phyloP scores from a whole-genome alignment of 2,888 invertebrate genomes.

The Cordilura impudica region DNA sequence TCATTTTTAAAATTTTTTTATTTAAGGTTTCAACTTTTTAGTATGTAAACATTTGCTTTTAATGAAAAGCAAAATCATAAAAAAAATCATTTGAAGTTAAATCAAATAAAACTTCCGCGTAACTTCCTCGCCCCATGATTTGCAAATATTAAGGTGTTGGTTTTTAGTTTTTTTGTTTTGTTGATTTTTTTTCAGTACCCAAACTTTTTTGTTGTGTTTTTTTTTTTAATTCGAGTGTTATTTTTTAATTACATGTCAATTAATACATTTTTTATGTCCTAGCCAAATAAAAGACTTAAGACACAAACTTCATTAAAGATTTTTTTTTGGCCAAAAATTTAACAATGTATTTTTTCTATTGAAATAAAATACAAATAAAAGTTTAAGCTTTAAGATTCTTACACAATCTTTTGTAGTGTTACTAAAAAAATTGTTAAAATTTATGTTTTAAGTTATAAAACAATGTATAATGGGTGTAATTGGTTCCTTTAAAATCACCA shows the following conservation, averaged over 20 bases:
- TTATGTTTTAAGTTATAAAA: no score
- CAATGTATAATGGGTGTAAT: no score
- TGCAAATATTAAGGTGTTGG: conserved; percentile 46
- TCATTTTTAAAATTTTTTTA: conserved; percentile 24
- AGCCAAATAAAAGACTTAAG: conserved; percentile 28
- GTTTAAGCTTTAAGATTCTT: no score
- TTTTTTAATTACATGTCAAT: conserved; percentile 28
- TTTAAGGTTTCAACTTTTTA: no score
- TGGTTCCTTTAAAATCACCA: no score
- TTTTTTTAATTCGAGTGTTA: background rate
- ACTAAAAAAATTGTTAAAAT: no score
- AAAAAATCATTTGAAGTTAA: conserved; percentile 26
- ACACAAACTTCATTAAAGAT: conserved; percentile 19
- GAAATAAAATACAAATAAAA: no score
- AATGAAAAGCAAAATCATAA: background rate
- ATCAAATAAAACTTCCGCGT: conserved; percentile 61
- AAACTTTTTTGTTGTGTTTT: background rate
- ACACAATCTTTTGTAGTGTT: no score
- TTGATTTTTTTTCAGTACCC: background rate
- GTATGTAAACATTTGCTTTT: conserved; percentile 34
- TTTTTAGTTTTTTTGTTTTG: background rate
- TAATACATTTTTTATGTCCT: background rate
- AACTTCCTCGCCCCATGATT: conserved; percentile 55
- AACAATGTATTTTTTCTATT: no score
- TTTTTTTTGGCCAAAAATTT: no score